These are phyloP conservation scores for Huso huso DNA, from an alignment of 2,797 vertebrate species.

Conservation along the genomic window DNA sequence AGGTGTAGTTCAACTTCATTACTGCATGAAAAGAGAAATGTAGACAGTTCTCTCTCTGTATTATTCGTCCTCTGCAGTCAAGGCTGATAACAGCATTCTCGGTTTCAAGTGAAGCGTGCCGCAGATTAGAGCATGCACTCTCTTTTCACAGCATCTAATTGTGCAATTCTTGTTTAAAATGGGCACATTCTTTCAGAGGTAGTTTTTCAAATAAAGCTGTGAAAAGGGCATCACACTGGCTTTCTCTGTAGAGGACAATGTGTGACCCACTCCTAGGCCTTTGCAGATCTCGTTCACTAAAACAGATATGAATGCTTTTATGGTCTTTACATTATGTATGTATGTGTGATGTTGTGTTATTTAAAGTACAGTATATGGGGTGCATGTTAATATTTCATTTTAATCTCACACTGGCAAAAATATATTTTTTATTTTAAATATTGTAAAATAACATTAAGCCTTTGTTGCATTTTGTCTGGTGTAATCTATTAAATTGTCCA, in stretches of 20 bases:
- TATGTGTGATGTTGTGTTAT: no score
- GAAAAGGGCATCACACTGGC: neutral
- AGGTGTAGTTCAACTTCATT: slow-evolving; percentile 23
- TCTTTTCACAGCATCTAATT: slow-evolving; percentile 32
- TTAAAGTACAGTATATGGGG: no score
- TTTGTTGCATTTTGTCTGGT: no score
- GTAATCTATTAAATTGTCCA: no score
- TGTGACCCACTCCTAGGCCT: neutral
- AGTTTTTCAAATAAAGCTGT: slow-evolving; percentile 28
- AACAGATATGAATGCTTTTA: no score
- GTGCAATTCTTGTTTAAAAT: slow-evolving; percentile 54
- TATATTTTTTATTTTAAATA: no score
- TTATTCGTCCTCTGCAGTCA: slow-evolving; percentile 28
- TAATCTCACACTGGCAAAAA: no score
- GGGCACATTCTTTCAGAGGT: slow-evolving; percentile 35
- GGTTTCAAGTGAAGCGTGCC: slow-evolving; percentile 39
- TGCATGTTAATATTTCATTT: no score
- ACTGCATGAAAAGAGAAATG: slow-evolving; percentile 22
- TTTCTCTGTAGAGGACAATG: neutral
- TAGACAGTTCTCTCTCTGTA: slow-evolving; percentile 25
- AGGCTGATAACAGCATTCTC: slow-evolving; percentile 36
- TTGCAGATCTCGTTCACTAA: neutral
- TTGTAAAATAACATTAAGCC: no score
- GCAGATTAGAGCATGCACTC: slow-evolving; percentile 42
- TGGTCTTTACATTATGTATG: no score